Evolutionary conservation across 2,113 vertebrate genomes (phyloP).

Genomic region (Paedocypris sp.): DNA sequence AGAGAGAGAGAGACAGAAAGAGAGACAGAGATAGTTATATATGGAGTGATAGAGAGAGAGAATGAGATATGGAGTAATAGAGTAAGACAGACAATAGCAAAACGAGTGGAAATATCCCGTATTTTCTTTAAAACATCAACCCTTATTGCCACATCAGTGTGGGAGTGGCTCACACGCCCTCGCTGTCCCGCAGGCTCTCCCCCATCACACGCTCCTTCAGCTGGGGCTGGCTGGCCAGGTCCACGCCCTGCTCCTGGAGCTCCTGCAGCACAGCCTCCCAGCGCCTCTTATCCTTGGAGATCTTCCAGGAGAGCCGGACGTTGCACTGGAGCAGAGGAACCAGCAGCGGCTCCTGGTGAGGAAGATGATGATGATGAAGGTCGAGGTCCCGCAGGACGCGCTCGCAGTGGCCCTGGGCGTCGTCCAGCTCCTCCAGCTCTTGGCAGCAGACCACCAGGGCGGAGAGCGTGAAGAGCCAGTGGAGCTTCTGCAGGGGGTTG

Average conservation of each 20-base stretch:
- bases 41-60: no score
- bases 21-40: no score
- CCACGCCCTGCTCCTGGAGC: constrained; percentile 62
- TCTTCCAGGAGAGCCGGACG: constrained; percentile 80
- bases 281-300: constrained; percentile 75
- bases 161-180: no score
- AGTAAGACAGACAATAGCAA: no score
- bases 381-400: constrained; percentile 62
- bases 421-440: constrained; percentile 70
- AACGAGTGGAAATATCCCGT: no score
- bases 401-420: constrained; percentile 75
- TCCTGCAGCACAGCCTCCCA: constrained; percentile 72
- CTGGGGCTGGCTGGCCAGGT: constrained; percentile 60
- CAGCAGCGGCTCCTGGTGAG: constrained; percentile 56
- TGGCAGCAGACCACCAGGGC: constrained; percentile 79
- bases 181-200: constrained; percentile 62
- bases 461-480: constrained; percentile 73
- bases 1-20: no score
- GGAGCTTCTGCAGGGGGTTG: constrained; percentile 40
- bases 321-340: constrained; percentile 73
- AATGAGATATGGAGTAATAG: no score
- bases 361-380: no score
- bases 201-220: constrained; percentile 80
- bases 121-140: no score
- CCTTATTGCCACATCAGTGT: no score